Base-by-base conservation (phyloP, 2,888 invertebrate species). In the Oscheius sp. region DNA sequence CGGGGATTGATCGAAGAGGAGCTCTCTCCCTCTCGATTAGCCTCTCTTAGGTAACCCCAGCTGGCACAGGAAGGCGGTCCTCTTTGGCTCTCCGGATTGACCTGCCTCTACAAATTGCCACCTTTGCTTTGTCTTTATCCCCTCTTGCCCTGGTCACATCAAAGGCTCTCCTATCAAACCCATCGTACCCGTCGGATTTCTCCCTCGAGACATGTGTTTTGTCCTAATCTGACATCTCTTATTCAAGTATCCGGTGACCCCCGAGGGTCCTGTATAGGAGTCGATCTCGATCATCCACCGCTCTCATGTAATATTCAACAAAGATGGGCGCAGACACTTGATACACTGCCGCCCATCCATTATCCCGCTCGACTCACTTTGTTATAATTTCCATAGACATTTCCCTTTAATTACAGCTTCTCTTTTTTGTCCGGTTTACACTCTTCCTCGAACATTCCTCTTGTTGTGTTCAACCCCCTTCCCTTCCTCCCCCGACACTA, bases 11-110 rank as follows among this genome's bases (percentile, higher is more conserved):
- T 41, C 35, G 52, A 43, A 12, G 41, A 43, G 43, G n/a, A 13
- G 23, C 61, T 35, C 27, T n/a, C n/a, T 56, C 41, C 59, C n/a
- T 35, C 59, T n/a, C 21, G 16, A 27, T 29, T 58, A 58, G 25
- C 58, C 59, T n/a, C 61, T 41, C 61, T 61, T 61, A 61, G 43
- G 43, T 61, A 61, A 61, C 41, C n/a, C 58, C 58, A 58, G 58
- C 58, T 58, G 58, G 61, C 41, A 41, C 61, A 41, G 61, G 61
- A 61, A 61, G 61, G 16, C n/a, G 41, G 21, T n/a, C 25, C 58
- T 58, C 58, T 29, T 29, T 58, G 21, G n/a, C 25, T n/a, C 55
- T 9, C 1, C 2, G 61, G 61, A 61, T 61, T 61, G 61, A 61
- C 61, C 61, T 61, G 61, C 23, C 61, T 43, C 13, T 61, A 61